These are phyloP conservation scores for Erebia aethiops DNA, from an alignment of 2,888 invertebrate species.

Conservation along the genomic window DNA sequence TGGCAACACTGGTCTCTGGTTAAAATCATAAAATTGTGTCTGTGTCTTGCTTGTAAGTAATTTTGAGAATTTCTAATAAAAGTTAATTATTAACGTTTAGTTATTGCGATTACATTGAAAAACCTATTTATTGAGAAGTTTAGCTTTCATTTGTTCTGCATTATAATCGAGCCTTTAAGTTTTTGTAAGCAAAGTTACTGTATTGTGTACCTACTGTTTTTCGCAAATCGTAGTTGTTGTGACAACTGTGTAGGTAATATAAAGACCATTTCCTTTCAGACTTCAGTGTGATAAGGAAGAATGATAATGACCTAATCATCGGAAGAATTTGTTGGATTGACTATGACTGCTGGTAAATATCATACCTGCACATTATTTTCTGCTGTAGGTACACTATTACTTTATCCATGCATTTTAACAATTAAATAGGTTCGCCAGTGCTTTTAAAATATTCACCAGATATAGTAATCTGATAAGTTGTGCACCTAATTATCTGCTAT, in stretches of 20 bases:
- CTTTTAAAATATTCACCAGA: neutral
- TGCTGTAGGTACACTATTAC: neutral
- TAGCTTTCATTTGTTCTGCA: slow-evolving; percentile 5
- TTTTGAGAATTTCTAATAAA: neutral
- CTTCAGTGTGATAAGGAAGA: slow-evolving; percentile 65
- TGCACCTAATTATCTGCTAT: slow-evolving; percentile 12
- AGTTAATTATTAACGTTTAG: neutral
- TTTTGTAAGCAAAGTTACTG: slow-evolving; percentile 10
- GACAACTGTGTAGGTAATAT: slow-evolving; percentile 23
- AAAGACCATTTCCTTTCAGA: slow-evolving; percentile 61
- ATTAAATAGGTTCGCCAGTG: neutral
- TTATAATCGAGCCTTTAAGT: slow-evolving; percentile 3
- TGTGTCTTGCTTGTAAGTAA: slow-evolving; percentile 26
- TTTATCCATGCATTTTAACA: neutral
- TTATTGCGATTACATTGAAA: slow-evolving; percentile 16
- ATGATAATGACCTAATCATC: slow-evolving; percentile 74
- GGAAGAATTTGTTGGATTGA: slow-evolving; percentile 47
- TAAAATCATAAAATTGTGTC: too few species aligned
- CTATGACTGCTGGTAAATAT: slow-evolving; percentile 41
- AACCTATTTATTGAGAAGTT: slow-evolving; percentile 38
- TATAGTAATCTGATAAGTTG: slow-evolving; percentile 13
- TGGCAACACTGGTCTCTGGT: too few species aligned
- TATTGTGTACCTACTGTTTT: slow-evolving; percentile 7
- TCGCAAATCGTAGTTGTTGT: slow-evolving; percentile 26
- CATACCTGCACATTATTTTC: neutral